phyloP scores from a whole-genome alignment of 2,888 invertebrate genomes.

The Terebella lapidaria region DNA sequence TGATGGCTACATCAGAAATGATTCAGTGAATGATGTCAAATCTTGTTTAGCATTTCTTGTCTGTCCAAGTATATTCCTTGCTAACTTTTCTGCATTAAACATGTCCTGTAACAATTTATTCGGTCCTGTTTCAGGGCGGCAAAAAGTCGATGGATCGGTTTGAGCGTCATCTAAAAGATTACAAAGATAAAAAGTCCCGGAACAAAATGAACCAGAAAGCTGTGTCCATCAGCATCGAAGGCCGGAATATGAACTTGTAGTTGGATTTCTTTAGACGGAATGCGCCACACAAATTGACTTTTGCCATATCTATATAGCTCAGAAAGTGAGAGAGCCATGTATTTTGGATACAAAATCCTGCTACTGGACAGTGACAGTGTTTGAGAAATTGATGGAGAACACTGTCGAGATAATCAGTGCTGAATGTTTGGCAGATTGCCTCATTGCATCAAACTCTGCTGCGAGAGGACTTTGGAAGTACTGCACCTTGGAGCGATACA shows the following conservation, averaged over 20 bases:
- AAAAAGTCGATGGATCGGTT: slow-evolving; percentile 84
- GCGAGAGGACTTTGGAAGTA: no score
- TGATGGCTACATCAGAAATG: background rate
- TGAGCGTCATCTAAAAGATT: slow-evolving; percentile 87
- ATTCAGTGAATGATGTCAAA: background rate
- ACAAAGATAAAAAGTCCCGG: slow-evolving; percentile 63
- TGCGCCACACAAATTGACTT: background rate
- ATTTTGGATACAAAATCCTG: no score
- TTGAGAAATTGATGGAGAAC: no score
- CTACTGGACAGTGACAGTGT: no score
- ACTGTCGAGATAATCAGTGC: no score
- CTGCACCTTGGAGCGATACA: no score
- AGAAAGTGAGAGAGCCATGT: no score
- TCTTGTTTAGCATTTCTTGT: background rate
- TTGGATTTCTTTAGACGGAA: background rate
- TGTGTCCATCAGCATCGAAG: slow-evolving; percentile 92
- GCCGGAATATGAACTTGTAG: slow-evolving; percentile 83
- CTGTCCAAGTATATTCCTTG: background rate
- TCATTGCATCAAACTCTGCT: no score
- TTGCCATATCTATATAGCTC: background rate
- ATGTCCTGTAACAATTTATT: slow-evolving; percentile 7
- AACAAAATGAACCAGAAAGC: slow-evolving; percentile 68
- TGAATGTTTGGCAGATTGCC: no score
- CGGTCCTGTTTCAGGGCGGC: slow-evolving; percentile 51
- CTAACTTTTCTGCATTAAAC: background rate